phyloP scores from a whole-genome alignment of 2,797 vertebrate genomes.

The Phylloscopus collybita region DNA sequence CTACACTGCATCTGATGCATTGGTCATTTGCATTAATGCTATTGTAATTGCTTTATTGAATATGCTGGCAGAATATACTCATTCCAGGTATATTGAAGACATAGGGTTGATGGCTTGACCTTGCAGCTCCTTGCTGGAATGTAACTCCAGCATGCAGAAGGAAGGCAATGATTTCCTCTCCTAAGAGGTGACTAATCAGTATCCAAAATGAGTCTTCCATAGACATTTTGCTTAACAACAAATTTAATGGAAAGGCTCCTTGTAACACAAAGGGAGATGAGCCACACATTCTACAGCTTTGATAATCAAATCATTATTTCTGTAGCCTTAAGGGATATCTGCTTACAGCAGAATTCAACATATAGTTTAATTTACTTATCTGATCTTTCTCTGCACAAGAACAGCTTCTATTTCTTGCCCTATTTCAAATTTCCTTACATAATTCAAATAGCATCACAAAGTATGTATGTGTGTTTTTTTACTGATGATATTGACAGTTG shows the following conservation, averaged over 20 bases:
- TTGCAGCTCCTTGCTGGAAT: conserved; percentile 19
- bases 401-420: conserved; percentile 58
- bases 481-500: conserved; percentile 45
- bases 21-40: conserved; percentile 15
- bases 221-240: conserved; percentile 63
- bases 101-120: not conserved
- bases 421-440: conserved; percentile 66
- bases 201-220: conserved; percentile 1
- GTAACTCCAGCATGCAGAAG: not conserved
- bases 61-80: conserved; percentile 9
- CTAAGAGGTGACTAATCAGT: conserved; percentile 38
- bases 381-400: conserved; percentile 59
- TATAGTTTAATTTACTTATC: conserved; percentile 73
- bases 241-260: conserved; percentile 57
- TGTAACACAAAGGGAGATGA: conserved; percentile 53
- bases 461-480: not conserved
- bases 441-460: conserved; percentile 51
- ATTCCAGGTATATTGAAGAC: conserved; percentile 11
- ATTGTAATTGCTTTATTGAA: conserved; percentile 43
- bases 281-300: conserved; percentile 53
- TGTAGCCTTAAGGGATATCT: conserved; percentile 67
- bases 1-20: not conserved
- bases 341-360: conserved; percentile 66
- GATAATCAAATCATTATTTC: conserved; percentile 73
- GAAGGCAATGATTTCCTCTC: not conserved